Percentiles rank a stretch among this genome's conserved stretches.
Evolutionary conservation across 2,888 invertebrate genomes (phyloP).

Genomic region (Mimachlamys varia): DNA sequence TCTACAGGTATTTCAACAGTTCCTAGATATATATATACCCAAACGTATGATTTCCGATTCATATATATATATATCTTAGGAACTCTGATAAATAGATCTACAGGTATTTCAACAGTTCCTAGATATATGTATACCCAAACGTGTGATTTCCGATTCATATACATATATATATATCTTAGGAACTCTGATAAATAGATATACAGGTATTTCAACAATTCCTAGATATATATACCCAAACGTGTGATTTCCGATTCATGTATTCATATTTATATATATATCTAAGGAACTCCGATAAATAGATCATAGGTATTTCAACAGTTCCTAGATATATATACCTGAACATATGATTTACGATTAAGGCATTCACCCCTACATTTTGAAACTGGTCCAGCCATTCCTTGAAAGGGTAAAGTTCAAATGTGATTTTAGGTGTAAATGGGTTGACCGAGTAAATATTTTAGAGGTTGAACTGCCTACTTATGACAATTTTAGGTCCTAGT

Average conservation of each 20-base stretch:
- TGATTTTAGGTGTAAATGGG: no score
- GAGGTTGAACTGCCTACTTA: neutral
- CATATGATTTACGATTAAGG: no score
- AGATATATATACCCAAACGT: neutral
- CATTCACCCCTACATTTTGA: no score
- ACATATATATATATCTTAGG: neutral
- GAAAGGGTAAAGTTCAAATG: no score
- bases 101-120: no score
- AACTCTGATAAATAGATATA: neutral
- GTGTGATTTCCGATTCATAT: no score
- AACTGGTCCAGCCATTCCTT: no score
- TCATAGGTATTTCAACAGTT: neutral
- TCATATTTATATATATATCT: neutral
- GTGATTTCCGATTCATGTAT: no score
- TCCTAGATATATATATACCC: slow-evolving; percentile 3
- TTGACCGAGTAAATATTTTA: no score
- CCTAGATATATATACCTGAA: neutral
- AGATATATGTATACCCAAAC: neutral
- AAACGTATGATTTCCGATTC: neutral
- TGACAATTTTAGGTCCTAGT: neutral
- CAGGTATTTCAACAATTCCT: neutral
- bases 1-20: neutral
- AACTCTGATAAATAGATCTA: no score
- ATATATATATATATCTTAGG: no score
- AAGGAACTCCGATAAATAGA: neutral